Evolutionary conservation across 2,888 invertebrate genomes (phyloP).

Genomic region (Lasioglossum oenotherae): DNA sequence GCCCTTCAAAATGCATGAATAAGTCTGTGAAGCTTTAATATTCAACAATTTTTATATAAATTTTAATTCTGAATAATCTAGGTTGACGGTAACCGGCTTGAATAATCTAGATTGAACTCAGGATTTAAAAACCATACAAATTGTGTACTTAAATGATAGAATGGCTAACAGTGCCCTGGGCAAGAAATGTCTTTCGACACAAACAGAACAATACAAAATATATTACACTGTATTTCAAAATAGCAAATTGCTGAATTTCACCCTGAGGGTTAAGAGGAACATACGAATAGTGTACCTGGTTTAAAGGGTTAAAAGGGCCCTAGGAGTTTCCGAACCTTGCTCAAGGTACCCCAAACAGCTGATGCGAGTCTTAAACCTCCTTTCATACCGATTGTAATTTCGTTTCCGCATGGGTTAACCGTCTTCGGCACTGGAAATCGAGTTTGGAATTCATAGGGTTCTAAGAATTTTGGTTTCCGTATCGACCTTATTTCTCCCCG

Average conservation of each 20-base stretch:
- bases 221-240: too few relatives aligned
- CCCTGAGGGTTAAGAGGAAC: not conserved
- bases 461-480: slow-evolving; percentile 12
- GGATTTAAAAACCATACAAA: too few relatives aligned
- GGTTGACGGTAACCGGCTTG: not conserved
- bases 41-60: not conserved
- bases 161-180: too few relatives aligned
- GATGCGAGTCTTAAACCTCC: not conserved
- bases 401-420: not conserved
- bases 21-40: not conserved
- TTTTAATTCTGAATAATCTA: not conserved
- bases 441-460: slow-evolving; percentile 13
- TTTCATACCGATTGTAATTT: not conserved
- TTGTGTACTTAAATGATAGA: too few relatives aligned
- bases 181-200: too few relatives aligned
- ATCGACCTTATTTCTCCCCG: not conserved
- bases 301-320: not conserved
- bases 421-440: slow-evolving; percentile 3
- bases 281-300: not conserved
- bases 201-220: too few relatives aligned
- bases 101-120: too few relatives aligned
- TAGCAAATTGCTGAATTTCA: not conserved
- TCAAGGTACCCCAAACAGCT: not conserved
- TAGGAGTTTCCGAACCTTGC: not conserved
- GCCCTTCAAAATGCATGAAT: not conserved